Percentiles rank a stretch among this genome's conserved stretches.
These are phyloP conservation scores for Dioctria rufipes DNA, from an alignment of 2,888 invertebrate species.

Conservation along the genomic window DNA sequence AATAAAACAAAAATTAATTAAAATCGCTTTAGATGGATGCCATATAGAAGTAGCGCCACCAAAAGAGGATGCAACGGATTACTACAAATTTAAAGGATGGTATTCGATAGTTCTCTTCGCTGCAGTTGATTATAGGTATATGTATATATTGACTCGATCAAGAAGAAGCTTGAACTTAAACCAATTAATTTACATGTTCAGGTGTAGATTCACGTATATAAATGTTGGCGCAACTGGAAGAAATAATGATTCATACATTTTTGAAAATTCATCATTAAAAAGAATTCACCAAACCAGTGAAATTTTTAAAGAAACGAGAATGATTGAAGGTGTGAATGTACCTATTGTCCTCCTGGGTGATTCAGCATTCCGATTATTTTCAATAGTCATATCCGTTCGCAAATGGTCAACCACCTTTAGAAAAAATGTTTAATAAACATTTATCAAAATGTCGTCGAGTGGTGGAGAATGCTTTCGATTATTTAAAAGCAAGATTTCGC, in stretches of 20 bases:
- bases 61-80: not conserved
- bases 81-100: not conserved
- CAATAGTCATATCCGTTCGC: constrained; percentile 31
- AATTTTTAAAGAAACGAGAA: not conserved
- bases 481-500: constrained; percentile 43
- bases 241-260: not conserved
- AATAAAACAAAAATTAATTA: not conserved
- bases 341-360: constrained; percentile 20
- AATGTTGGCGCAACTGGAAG: not conserved
- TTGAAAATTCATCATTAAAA: constrained; percentile 1
- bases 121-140: not conserved
- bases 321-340: not conserved
- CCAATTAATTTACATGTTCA: not conserved
- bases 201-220: not conserved
- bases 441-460: constrained; percentile 46
- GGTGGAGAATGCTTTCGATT: constrained; percentile 44
- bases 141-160: not conserved
- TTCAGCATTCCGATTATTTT: constrained; percentile 44
- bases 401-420: constrained; percentile 22
- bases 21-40: not conserved
- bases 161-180: not conserved
- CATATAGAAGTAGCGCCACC: not conserved
- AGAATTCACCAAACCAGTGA: not conserved
- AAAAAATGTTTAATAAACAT: constrained; percentile 37
- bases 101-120: not conserved